A percentile compares a stretch with the other conserved stretches of the same genome.
Conservation (phyloP, 2,888 invertebrate genomes). For the Tethea ocularis region DNA sequence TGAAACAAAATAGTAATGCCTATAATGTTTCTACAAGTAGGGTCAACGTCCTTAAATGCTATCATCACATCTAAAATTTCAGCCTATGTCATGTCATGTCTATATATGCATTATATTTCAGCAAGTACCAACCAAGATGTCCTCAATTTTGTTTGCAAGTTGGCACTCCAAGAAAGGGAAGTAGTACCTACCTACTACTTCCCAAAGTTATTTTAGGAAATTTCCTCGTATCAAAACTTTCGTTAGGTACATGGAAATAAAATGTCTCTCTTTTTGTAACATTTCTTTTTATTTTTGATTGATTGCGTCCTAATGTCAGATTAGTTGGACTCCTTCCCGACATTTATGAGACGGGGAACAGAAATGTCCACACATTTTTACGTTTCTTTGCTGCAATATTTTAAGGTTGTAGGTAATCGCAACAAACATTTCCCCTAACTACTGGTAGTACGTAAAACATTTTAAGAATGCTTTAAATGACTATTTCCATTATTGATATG, state of each 20-base stretch:
- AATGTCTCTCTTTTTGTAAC: constrained; percentile 27
- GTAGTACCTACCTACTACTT: too few relatives aligned
- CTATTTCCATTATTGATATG: too few relatives aligned
- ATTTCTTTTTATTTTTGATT: constrained; percentile 55
- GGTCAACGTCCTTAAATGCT: too few relatives aligned
- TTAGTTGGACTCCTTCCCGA: constrained; percentile 37
- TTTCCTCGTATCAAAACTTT: constrained; percentile 32
- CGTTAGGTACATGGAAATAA: constrained; percentile 35
- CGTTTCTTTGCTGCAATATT: not conserved
- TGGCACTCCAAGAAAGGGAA: not conserved
- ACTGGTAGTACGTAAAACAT: too few relatives aligned
- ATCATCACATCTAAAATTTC: too few relatives aligned
- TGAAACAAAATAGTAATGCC: too few relatives aligned
- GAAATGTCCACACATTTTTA: constrained; percentile 6
- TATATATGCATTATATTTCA: not conserved
- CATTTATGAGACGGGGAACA: constrained; percentile 14
- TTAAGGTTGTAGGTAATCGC: too few relatives aligned
- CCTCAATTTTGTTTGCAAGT: not conserved
- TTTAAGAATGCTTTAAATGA: too few relatives aligned
- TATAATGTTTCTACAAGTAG: too few relatives aligned
- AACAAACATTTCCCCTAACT: not conserved
- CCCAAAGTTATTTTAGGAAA: constrained; percentile 19
- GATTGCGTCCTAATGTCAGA: constrained; percentile 59
- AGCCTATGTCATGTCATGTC: too few relatives aligned
- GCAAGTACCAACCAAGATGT: not conserved